Conservation (phyloP, 2,888 invertebrate species). For the Epinotia ramella region DNA sequence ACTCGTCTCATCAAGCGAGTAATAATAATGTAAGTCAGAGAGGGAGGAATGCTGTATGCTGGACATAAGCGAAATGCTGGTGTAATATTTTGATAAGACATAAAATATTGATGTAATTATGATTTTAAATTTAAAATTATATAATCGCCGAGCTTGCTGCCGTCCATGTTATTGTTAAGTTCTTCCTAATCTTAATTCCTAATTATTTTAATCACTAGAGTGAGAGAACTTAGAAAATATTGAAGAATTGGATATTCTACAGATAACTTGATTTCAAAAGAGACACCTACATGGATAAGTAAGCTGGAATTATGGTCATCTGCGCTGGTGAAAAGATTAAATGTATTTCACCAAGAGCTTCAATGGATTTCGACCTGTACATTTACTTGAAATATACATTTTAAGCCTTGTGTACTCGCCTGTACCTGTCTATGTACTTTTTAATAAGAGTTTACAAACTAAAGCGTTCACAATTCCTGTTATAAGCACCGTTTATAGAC, state of each 20-base stretch:
- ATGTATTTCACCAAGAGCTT: conserved; percentile 10
- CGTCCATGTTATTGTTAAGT: conserved; percentile 65
- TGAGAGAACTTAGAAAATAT: too few relatives aligned
- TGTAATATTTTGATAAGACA: background rate
- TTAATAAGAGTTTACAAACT: conserved; percentile 19
- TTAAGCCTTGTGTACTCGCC: conserved; percentile 24
- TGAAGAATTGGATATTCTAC: too few relatives aligned
- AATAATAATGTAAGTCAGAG: too few relatives aligned
- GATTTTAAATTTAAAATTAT: conserved; percentile 51
- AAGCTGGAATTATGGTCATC: background rate
- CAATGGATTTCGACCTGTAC: conserved; percentile 6
- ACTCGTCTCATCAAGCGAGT: background rate
- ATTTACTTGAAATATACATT: conserved; percentile 14
- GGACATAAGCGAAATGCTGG: background rate
- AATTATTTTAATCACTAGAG: conserved; percentile 5
- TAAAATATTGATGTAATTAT: conserved; percentile 46
- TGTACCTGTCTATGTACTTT: conserved; percentile 33
- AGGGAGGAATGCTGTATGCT: too few relatives aligned
- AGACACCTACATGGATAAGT: background rate
- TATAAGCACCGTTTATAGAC: background rate
- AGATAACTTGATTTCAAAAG: background rate
- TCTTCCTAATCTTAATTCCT: conserved; percentile 11
- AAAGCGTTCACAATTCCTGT: conserved; percentile 4
- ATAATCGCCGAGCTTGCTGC: conserved; percentile 71
- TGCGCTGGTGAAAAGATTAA: conserved; percentile 22